phyloP scores from a whole-genome alignment of 2,113 vertebrate genomes.

The Lucifuga dentata region DNA sequence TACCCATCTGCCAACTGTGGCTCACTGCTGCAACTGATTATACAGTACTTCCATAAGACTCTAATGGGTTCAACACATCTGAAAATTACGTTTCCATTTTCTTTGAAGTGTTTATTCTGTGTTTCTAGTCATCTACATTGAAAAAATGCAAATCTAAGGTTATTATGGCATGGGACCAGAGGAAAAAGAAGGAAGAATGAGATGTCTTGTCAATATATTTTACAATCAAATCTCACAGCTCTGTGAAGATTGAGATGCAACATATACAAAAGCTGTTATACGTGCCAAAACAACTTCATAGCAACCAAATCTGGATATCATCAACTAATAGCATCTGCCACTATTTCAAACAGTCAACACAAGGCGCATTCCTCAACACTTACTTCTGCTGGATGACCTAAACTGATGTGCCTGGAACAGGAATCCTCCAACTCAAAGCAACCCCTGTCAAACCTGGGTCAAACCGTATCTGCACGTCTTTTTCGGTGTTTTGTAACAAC shows the following conservation, averaged over 20 bases:
- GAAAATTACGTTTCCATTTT: not conserved
- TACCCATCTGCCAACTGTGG: not conserved
- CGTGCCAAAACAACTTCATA: conserved; percentile 36
- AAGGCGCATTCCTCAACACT: conserved; percentile 70
- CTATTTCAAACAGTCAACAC: conserved; percentile 53
- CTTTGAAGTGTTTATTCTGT: not conserved
- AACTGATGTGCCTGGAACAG: conserved; percentile 34
- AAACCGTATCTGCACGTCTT: not conserved
- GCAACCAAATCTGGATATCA: conserved; percentile 42
- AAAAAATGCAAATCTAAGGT: not conserved
- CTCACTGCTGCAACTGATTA: not conserved
- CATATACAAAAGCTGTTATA: not conserved
- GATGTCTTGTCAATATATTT: conserved; percentile 1
- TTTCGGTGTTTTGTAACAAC: conserved; percentile 2
- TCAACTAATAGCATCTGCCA: conserved; percentile 27
- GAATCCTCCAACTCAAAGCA: conserved; percentile 39
- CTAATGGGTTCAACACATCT: not conserved
- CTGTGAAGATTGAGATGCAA: conserved; percentile 11
- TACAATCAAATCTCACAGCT: not conserved
- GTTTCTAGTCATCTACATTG: not conserved
- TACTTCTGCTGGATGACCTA: conserved; percentile 60
- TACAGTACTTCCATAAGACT: not conserved
- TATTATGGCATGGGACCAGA: not conserved
- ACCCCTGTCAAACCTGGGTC: conserved; percentile 41
- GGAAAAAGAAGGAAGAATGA: not conserved